Percentiles rank a stretch among this genome's conserved stretches.
phyloP scores from a whole-genome alignment of 2,797 vertebrate species.

The Arrhamphus sclerolepis region DNA sequence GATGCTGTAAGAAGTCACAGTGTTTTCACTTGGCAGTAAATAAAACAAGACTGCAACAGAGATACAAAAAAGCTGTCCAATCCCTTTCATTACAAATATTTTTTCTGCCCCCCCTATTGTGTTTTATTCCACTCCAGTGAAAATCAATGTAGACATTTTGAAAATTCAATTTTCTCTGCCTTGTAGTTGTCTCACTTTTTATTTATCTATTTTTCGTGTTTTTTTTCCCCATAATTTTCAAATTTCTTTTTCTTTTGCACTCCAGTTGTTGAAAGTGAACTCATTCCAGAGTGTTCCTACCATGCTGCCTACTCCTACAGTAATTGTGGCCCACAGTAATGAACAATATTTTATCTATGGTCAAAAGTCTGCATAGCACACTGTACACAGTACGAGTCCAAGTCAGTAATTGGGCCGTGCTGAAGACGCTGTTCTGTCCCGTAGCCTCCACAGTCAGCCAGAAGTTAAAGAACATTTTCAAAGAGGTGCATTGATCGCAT shows the following conservation, averaged over 20 bases:
- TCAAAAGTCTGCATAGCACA: conserved; percentile 74
- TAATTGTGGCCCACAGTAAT: conserved; percentile 47
- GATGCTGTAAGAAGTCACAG: conserved; percentile 61
- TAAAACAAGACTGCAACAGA: conserved; percentile 33
- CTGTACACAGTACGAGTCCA: conserved; percentile 78
- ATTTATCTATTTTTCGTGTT: too few relatives aligned
- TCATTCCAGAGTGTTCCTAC: conserved; percentile 66
- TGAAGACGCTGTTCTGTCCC: conserved; percentile 54
- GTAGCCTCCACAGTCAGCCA: conserved; percentile 44
- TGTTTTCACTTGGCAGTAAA: conserved; percentile 63
- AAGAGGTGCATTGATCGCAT: conserved; percentile 99
- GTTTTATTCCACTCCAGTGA: conserved; percentile 10
- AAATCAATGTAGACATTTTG: conserved; percentile 14
- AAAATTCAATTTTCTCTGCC: not conserved
- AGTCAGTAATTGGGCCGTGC: conserved; percentile 70
- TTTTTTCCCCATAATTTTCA: not conserved
- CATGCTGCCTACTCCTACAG: conserved; percentile 34
- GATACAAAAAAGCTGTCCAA: conserved; percentile 3
- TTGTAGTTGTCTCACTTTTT: not conserved
- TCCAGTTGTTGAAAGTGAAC: conserved; percentile 16
- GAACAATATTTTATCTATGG: conserved; percentile 54
- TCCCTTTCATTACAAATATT: conserved; percentile 3
- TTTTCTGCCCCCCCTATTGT: not conserved
- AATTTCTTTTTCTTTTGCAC: not conserved
- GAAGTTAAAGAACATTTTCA: conserved; percentile 97